Percentiles rank a stretch among this genome's conserved stretches.
Conservation (phyloP, 2,888 invertebrate species). For the Harpalus rufipes region DNA sequence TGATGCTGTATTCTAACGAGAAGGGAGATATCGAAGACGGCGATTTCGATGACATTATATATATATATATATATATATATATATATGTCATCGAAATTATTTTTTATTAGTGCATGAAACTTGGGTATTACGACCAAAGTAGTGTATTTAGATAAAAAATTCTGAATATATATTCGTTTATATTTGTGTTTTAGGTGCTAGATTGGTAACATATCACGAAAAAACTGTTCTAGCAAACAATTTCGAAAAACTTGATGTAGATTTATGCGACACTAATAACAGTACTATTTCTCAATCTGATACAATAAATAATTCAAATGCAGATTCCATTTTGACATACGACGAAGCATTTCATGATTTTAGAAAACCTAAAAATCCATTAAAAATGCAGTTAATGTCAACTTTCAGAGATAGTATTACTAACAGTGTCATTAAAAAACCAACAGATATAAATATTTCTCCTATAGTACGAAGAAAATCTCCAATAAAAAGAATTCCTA, state of each 20-base stretch:
- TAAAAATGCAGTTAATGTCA: constrained; percentile 12
- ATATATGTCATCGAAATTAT: too few relatives aligned
- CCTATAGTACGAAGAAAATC: too few relatives aligned
- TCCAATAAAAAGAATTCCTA: too few relatives aligned
- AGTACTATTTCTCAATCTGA: not conserved
- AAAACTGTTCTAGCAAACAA: not conserved
- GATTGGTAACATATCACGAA: not conserved
- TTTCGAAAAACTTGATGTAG: not conserved
- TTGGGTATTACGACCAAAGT: too few relatives aligned
- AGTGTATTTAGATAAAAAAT: too few relatives aligned
- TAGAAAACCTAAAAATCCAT: not conserved
- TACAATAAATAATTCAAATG: not conserved
- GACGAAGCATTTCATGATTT: not conserved
- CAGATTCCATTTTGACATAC: not conserved
- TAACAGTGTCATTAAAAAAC: not conserved
- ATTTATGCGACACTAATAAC: not conserved
- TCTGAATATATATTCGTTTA: not conserved
- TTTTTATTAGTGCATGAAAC: too few relatives aligned
- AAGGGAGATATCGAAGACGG: too few relatives aligned
- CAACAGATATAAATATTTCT: not conserved
- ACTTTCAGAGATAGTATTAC: not conserved
- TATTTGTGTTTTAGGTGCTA: constrained; percentile 1
- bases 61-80: too few relatives aligned
- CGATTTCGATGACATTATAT: too few relatives aligned
- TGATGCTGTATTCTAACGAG: too few relatives aligned